Evolutionary conservation across 2,888 invertebrate genomes (phyloP).

Genomic region (Tinea trinotella): DNA sequence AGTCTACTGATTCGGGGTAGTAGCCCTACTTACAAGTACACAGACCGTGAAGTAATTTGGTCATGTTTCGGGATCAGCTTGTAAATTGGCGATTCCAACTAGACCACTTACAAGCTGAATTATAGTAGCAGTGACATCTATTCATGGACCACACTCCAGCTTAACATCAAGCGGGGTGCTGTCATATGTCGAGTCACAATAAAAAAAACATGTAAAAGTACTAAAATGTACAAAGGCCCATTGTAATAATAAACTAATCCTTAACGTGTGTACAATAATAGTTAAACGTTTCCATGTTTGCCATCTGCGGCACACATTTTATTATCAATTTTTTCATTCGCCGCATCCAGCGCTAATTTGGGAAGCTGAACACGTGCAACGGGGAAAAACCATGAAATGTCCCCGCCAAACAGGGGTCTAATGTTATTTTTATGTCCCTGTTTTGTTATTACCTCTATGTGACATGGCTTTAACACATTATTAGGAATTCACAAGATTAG

Average conservation of each 20-base stretch:
- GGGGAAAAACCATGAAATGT: background rate
- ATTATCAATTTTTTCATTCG: constrained; percentile 12
- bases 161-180: no score
- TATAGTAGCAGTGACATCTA: no score
- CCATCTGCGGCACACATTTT: constrained; percentile 10
- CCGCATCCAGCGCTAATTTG: background rate
- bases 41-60: no score
- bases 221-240: no score
- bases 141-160: no score
- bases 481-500: background rate
- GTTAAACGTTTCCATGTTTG: background rate
- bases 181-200: no score
- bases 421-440: constrained; percentile 9
- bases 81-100: no score
- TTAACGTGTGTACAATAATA: background rate
- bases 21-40: no score
- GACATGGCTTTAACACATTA: background rate
- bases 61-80: no score
- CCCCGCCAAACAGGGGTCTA: background rate
- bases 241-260: background rate
- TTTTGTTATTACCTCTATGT: background rate
- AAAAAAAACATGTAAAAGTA: no score
- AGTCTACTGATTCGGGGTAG: no score
- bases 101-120: no score
- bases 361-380: background rate